A percentile compares a stretch with the other conserved stretches of the same genome.
These are phyloP conservation scores for Branchinecta lindahli DNA, from an alignment of 1,140 invertebrate genomes.

Conservation along the genomic window DNA sequence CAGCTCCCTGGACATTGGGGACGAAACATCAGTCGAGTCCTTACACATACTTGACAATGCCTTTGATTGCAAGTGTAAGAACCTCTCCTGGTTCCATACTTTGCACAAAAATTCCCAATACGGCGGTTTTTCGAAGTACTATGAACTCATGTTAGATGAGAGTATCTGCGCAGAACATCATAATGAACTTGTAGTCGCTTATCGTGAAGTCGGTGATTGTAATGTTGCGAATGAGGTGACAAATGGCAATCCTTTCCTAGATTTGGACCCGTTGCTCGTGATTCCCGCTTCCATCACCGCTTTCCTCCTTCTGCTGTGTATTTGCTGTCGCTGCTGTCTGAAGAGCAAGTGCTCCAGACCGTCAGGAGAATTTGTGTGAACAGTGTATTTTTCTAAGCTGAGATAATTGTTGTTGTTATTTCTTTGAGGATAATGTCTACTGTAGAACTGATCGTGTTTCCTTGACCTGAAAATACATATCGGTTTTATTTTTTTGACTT, in stretches of 20 bases:
- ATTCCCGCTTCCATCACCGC: neutral
- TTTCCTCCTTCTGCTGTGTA: neutral
- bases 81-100: neutral
- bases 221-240: neutral
- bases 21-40: neutral
- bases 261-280: neutral
- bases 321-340: conserved; percentile 10
- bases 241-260: neutral
- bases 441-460: too few species aligned
- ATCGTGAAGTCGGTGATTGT: neutral
- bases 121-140: neutral
- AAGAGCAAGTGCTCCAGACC: conserved; percentile 1
- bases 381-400: conserved; percentile 20
- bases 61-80: conserved; percentile 9
- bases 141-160: neutral
- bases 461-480: too few species aligned
- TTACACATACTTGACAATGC: neutral
- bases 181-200: neutral
- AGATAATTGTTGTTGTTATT: conserved; percentile 15
- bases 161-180: conserved; percentile 2
- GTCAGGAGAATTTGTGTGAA: conserved; percentile 11
- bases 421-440: neutral
- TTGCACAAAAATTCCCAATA: neutral
- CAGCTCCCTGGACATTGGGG: neutral
- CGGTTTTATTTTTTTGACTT: too few species aligned